Percentiles rank a stretch among this genome's conserved stretches.
Evolutionary conservation across 2,797 vertebrate species (phyloP).

Genomic region (Sebastiscus tertius): DNA sequence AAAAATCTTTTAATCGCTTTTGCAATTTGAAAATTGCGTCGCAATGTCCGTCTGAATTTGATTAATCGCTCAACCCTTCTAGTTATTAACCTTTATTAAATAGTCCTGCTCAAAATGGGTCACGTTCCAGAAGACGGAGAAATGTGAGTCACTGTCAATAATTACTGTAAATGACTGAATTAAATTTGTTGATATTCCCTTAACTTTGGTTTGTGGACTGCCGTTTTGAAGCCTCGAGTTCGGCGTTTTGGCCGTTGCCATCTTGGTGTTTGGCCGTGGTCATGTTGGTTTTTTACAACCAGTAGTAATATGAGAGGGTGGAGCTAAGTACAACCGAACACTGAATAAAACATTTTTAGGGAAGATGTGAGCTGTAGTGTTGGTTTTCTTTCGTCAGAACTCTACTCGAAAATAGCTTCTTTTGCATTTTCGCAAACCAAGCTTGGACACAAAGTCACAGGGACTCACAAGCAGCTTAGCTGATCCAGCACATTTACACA

Average conservation of each 20-base stretch:
- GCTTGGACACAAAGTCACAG: background rate
- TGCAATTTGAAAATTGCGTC: background rate
- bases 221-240: too few relatives aligned
- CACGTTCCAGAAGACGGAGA: too few relatives aligned
- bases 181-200: too few relatives aligned
- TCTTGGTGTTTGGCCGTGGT: too few relatives aligned
- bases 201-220: too few relatives aligned
- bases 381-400: background rate
- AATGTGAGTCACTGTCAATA: rapidly evolving
- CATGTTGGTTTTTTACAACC: too few relatives aligned
- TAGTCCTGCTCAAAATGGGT: background rate
- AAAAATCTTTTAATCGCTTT: too few relatives aligned
- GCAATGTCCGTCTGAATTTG: background rate
- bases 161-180: too few relatives aligned
- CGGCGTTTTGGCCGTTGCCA: too few relatives aligned
- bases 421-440: background rate
- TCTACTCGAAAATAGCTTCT: background rate
- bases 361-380: background rate
- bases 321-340: too few relatives aligned
- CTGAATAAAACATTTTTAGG: background rate
- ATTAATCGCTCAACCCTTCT: background rate
- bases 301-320: too few relatives aligned
- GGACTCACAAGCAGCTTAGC: background rate
- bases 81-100: background rate
- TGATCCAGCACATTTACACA: background rate